Conservation (phyloP, 2,797 vertebrate genomes). For the Tapera naevia region DNA sequence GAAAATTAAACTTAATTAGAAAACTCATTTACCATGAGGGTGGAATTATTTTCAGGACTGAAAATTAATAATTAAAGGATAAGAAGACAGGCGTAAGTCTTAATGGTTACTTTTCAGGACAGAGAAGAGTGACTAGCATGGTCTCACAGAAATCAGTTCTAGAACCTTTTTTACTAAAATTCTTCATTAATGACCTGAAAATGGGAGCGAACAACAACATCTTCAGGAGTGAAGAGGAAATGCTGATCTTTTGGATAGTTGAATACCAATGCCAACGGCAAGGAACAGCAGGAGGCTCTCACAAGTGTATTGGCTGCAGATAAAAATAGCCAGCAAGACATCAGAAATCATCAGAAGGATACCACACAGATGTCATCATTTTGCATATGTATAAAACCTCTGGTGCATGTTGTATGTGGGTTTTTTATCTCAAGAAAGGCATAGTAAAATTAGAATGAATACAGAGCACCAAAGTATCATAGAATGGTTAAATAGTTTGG, state of each 20-base stretch:
- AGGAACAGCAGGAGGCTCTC: not conserved
- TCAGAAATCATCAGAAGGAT: not conserved
- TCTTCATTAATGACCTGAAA: not conserved
- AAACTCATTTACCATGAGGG: not conserved
- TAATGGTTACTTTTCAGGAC: not conserved
- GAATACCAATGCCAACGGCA: not conserved
- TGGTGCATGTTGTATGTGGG: not conserved
- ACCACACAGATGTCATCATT: not conserved
- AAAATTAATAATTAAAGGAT: not conserved
- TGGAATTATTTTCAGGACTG: not conserved
- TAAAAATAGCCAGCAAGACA: not conserved
- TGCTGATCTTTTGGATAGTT: not conserved
- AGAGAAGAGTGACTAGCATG: not conserved
- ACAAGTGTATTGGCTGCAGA: not conserved
- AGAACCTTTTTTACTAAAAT: not conserved
- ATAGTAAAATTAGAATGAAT: not conserved
- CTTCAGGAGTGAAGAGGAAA: not conserved
- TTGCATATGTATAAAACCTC: not conserved
- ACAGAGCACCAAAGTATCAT: not conserved
- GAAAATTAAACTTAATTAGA: not conserved
- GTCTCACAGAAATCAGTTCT: not conserved
- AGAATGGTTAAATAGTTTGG: no score
- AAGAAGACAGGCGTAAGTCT: not conserved
- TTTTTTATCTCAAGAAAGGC: not conserved
- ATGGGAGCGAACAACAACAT: not conserved